Evolutionary conservation across 2,888 invertebrate species (phyloP), one percentile per base, ranked within the genome.

Genomic region (Troglohyphantes excavatus): DNA sequence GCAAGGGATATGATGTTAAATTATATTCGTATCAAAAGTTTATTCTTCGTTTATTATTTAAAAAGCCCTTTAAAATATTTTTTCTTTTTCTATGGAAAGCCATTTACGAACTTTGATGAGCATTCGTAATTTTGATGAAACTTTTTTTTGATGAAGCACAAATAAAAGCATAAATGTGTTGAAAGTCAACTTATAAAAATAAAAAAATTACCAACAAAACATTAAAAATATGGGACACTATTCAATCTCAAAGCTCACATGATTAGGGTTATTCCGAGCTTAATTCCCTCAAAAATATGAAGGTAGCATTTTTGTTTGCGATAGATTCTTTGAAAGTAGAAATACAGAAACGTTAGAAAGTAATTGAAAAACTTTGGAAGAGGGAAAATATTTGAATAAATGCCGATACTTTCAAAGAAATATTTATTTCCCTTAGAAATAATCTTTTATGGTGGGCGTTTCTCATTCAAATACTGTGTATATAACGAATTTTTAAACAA

Each of bases 361-460:
- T 68, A 68, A 68, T 68, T 68, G 68, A 68, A 68, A 68, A 68
- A 68, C 33, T 68, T 68, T 68, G 2, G n/a, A 19, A 68, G n/a
- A n/a, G 29, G 33, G 68, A 68, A 21, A 68, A 29, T 68, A 68
- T 68, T 33, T 68, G 68, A 68, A 68, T n/a, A 68, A 68, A 68
- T 21, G 17, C 33, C 29, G 68, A 68, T 68, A 68, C 19, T 33
- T 68, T 68, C 33, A 33, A 68, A 68, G 68, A 68, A 68, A 68
- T 68, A 68, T 68, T 68, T 68, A 29, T 33, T 68, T 33, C 33
- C 21, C 33, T 68, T 33, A 53, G 68, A 68, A 68, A 33, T 33
- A 68, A 68, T 33, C 29, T 33, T 65, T 33, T 33, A 19, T 68
- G 68, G 68, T 33, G 68, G 68, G 68, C n/a, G 68, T 68, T 68